These are phyloP conservation scores for Tillus elongatus DNA, from an alignment of 2,888 invertebrate genomes.

Conservation along the genomic window DNA sequence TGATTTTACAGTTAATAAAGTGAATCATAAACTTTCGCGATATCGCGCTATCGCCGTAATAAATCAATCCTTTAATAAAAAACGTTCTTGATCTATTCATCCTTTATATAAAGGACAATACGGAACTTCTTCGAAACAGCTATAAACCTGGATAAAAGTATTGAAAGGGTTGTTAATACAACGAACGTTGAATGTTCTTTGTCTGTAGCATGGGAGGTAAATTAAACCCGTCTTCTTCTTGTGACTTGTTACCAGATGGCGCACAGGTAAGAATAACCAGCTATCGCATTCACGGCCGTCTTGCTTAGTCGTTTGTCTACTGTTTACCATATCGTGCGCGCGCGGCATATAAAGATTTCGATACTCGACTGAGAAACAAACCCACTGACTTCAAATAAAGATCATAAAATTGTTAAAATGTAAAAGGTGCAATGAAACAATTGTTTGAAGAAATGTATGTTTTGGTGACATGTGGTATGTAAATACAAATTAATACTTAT, in stretches of 20 bases:
- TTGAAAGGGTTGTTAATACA: conserved; percentile 23
- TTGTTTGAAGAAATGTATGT: no score
- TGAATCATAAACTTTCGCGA: no score
- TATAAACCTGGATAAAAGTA: conserved; percentile 16
- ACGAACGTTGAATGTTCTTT: conserved; percentile 6
- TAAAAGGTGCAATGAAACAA: no score
- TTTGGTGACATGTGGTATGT: no score
- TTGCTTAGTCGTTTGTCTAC: conserved; percentile 45
- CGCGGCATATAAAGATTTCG: conserved; percentile 34
- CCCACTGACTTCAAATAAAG: conserved; percentile 9
- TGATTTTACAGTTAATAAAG: no score
- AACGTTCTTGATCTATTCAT: no score
- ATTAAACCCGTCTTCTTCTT: conserved; percentile 20
- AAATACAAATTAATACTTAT: no score
- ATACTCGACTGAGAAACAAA: conserved; percentile 21
- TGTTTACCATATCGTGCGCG: conserved; percentile 52
- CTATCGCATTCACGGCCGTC: conserved; percentile 33
- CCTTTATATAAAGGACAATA: conserved; percentile 3
- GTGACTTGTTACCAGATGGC: conserved; percentile 35
- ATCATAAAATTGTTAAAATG: conserved; percentile 2
- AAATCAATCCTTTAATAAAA: conserved; percentile 7
- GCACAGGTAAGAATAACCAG: conserved; percentile 36
- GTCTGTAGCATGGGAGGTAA: conserved; percentile 4
- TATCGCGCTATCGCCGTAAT: neutral
- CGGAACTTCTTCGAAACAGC: neutral